Percentiles rank a stretch among this genome's conserved stretches.
phyloP scores from a whole-genome alignment of 2,888 invertebrate species.

The Tromatobia lineatoria region DNA sequence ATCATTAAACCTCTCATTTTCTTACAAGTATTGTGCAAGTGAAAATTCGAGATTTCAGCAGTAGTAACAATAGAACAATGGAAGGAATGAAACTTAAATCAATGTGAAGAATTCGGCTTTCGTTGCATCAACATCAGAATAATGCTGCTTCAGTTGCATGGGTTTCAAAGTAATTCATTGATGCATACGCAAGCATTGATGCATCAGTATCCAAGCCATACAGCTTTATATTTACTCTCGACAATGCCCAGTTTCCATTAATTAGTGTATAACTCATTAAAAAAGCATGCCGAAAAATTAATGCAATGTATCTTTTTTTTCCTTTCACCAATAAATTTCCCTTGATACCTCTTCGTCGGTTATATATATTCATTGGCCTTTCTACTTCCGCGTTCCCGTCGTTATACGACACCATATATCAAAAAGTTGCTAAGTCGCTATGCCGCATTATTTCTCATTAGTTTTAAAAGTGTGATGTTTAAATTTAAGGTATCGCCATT shows the following conservation, averaged over 20 bases:
- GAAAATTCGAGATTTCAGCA: neutral
- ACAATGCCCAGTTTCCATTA: neutral
- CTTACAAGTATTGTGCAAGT: slow-evolving; percentile 2
- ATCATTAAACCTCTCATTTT: neutral
- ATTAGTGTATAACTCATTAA: neutral
- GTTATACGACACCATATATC: slow-evolving; percentile 2
- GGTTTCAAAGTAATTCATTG: no score
- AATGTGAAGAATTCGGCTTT: neutral
- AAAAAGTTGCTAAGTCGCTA: neutral
- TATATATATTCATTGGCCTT: neutral
- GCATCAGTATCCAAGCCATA: no score
- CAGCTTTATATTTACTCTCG: neutral
- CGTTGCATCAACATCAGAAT: neutral
- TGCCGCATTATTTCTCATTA: neutral
- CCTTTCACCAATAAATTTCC: neutral
- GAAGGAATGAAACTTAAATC: neutral
- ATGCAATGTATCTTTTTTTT: neutral
- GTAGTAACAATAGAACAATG: neutral
- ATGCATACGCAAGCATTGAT: no score
- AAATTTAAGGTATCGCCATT: neutral
- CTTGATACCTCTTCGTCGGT: neutral
- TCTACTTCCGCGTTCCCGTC: neutral
- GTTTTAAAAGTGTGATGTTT: neutral
- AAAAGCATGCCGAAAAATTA: neutral
- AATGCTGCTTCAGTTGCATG: neutral